These are phyloP conservation scores for Seira sanloemensis DNA, from an alignment of 2,888 invertebrate genomes.

Conservation along the genomic window DNA sequence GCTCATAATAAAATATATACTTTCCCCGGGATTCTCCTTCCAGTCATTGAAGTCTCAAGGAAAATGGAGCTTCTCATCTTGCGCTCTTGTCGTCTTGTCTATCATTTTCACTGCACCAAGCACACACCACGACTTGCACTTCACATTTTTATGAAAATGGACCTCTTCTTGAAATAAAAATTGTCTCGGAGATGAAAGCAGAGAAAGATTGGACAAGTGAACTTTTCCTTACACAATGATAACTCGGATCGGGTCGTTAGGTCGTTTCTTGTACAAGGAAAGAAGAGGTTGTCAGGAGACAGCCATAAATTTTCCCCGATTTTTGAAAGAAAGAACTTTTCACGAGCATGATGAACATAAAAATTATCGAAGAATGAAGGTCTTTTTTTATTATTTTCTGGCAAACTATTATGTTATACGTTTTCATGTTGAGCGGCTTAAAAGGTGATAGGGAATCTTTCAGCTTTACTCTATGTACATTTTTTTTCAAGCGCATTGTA, in stretches of 20 bases:
- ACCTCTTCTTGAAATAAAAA: neutral
- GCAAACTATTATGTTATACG: neutral
- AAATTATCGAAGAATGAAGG: neutral
- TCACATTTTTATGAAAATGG: too few species aligned
- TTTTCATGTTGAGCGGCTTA: neutral
- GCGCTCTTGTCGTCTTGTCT: neutral
- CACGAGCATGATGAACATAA: neutral
- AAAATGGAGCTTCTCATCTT: neutral
- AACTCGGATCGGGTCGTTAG: conserved; percentile 1
- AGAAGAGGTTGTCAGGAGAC: conserved; percentile 40
- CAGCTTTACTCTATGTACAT: neutral
- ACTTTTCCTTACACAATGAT: conserved; percentile 38
- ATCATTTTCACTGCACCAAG: neutral
- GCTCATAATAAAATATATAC: neutral
- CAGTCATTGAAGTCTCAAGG: too few species aligned
- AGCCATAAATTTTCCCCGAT: conserved; percentile 28
- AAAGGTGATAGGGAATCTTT: neutral
- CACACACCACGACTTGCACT: neutral
- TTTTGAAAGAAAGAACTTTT: neutral
- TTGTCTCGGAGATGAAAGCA: neutral
- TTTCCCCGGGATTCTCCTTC: neutral
- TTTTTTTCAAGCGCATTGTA: neutral
- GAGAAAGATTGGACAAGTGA: neutral
- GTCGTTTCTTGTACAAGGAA: conserved; percentile 16
- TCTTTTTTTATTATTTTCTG: neutral